Percentiles rank a stretch among this genome's conserved stretches.
Conservation (phyloP, 2,888 invertebrate species). For the Callosobruchus maculatus region DNA sequence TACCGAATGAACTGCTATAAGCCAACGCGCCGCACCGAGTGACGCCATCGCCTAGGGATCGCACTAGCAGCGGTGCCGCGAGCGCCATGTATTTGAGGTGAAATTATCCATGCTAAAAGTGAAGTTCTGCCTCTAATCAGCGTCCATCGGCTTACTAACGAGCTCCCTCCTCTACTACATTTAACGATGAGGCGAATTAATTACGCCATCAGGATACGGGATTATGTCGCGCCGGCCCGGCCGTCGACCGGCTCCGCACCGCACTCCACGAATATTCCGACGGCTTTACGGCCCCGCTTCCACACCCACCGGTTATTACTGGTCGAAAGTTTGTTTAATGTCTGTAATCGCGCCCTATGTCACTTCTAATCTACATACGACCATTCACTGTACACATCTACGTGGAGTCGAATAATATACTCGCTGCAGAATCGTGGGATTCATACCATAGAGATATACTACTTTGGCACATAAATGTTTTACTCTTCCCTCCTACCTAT, state of each 20-base stretch:
- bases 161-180: slow-evolving; percentile 24
- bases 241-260: slow-evolving; percentile 19
- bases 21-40: background rate
- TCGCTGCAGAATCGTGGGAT: background rate
- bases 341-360: slow-evolving; percentile 12
- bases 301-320: slow-evolving; percentile 14
- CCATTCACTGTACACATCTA: background rate
- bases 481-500: too few species aligned
- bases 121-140: slow-evolving; percentile 23
- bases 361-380: background rate
- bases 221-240: slow-evolving; percentile 19
- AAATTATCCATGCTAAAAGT: slow-evolving; percentile 14
- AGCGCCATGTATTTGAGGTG: background rate
- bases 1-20: background rate
- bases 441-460: background rate
- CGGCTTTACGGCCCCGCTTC: slow-evolving; percentile 16
- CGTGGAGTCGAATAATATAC: background rate
- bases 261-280: slow-evolving; percentile 16
- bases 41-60: background rate
- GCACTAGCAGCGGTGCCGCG: background rate
- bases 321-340: slow-evolving; percentile 23
- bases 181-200: slow-evolving; percentile 26
- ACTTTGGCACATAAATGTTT: too few species aligned
- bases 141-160: slow-evolving; percentile 26
- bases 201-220: slow-evolving; percentile 27